A percentile compares a stretch with the other conserved stretches of the same genome.
These are phyloP conservation scores for Aphaenogaster floridana DNA, from an alignment of 1,140 invertebrate genomes.

Conservation along the genomic window DNA sequence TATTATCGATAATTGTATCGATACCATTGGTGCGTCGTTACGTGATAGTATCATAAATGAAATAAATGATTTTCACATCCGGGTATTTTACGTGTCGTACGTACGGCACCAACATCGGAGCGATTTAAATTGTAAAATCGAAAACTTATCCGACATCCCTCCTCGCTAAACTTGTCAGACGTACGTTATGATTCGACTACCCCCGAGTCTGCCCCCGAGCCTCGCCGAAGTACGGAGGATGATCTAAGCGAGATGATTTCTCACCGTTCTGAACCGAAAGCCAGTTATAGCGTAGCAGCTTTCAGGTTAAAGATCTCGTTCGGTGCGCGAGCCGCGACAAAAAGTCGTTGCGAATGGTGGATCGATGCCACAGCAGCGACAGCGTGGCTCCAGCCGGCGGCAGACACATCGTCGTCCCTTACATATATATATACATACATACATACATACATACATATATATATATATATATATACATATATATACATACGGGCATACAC, in stretches of 20 bases:
- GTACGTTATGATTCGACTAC: constrained; percentile 2
- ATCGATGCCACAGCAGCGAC: constrained; percentile 83
- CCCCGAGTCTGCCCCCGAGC: neutral
- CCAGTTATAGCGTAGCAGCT: constrained; percentile 68
- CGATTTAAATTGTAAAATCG: constrained; percentile 24
- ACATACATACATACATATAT: constrained; percentile 20
- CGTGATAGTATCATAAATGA: neutral
- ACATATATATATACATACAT: constrained; percentile 36
- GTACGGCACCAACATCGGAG: neutral
- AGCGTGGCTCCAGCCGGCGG: constrained; percentile 81
- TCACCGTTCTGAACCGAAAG: constrained; percentile 59
- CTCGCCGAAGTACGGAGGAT: neutral
- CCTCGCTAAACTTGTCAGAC: neutral
- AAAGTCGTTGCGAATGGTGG: constrained; percentile 79
- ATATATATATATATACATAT: constrained; percentile 28
- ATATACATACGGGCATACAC: constrained; percentile 38
- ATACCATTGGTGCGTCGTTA: neutral
- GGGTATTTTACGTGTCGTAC: neutral
- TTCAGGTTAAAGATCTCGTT: constrained; percentile 77
- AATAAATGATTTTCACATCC: constrained; percentile 18
- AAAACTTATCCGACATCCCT: constrained; percentile 16
- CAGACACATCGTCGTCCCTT: constrained; percentile 79
- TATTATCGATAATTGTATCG: neutral
- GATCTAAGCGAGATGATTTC: constrained; percentile 61
- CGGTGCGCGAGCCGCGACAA: constrained; percentile 77